A percentile compares a stretch with the other conserved stretches of the same genome.
phyloP scores from a whole-genome alignment of 2,888 invertebrate species.

The Mesoligia furuncula region DNA sequence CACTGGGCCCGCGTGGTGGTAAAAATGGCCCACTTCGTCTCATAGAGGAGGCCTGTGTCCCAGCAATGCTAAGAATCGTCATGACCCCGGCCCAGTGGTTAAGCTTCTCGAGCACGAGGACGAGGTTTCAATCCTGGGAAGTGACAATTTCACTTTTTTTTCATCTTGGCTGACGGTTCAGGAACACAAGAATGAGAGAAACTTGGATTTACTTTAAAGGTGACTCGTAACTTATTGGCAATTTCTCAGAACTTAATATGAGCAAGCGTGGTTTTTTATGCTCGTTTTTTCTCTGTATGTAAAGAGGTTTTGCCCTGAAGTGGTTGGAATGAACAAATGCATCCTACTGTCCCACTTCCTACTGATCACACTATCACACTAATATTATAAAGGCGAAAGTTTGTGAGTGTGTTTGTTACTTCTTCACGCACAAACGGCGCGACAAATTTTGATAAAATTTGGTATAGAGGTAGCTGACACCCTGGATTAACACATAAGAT shows the following conservation, averaged over 20 bases:
- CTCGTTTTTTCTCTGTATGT: background rate
- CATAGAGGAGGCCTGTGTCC: background rate
- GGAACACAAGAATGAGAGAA: background rate
- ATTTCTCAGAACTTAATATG: conserved; percentile 4
- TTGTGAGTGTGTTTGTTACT: no score
- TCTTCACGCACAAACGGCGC: no score
- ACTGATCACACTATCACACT: no score
- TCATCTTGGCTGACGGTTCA: background rate
- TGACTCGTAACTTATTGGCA: background rate
- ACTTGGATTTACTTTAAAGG: background rate
- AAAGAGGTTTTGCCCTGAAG: background rate
- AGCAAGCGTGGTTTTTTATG: background rate
- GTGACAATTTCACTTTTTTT: background rate
- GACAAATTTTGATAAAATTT: no score
- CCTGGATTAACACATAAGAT: no score
- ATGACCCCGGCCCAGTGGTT: no score
- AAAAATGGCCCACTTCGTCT: background rate
- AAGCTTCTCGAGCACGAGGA: background rate
- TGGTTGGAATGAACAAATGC: no score
- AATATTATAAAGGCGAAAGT: no score
- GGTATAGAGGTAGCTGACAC: no score
- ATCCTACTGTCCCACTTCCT: no score
- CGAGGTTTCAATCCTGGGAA: no score
- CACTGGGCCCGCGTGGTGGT: background rate
- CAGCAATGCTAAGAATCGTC: no score